These are phyloP conservation scores for Lates calcarifer DNA, from an alignment of 2,113 vertebrate species.

Conservation along the genomic window DNA sequence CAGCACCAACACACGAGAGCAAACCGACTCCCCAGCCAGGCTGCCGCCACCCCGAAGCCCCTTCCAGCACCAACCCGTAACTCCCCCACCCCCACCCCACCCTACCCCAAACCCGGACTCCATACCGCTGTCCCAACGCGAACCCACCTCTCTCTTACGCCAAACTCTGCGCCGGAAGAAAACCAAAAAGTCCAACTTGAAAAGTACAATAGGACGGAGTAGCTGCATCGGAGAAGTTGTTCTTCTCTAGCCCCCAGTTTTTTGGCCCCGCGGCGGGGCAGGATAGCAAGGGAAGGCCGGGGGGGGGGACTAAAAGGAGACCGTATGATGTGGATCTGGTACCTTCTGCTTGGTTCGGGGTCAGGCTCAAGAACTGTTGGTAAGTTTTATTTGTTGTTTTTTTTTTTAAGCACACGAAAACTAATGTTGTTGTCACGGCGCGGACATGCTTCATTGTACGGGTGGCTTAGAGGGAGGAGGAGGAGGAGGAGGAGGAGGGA, in stretches of 20 bases:
- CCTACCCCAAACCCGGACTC: slow-evolving; percentile 52
- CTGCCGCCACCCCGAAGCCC: slow-evolving; percentile 67
- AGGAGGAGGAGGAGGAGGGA: background rate
- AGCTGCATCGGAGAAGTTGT: slow-evolving; percentile 65
- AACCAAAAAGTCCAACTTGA: background rate
- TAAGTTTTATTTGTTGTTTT: slow-evolving; percentile 76
- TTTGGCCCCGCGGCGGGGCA: slow-evolving; percentile 76
- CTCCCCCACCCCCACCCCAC: slow-evolving; percentile 36
- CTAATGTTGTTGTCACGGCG: slow-evolving; percentile 46
- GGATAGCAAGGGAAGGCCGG: slow-evolving; percentile 64
- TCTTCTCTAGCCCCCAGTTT: slow-evolving; percentile 54
- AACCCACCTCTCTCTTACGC: slow-evolving; percentile 24
- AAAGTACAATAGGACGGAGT: slow-evolving; percentile 1
- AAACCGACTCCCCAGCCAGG: slow-evolving; percentile 57
- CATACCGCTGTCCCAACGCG: slow-evolving; percentile 47
- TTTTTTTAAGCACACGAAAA: slow-evolving; percentile 28
- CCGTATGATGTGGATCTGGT: slow-evolving; percentile 90
- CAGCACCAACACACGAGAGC: slow-evolving; percentile 62
- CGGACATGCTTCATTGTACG: slow-evolving; percentile 38
- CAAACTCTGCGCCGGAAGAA: slow-evolving; percentile 34
- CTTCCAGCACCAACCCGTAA: slow-evolving; percentile 37
- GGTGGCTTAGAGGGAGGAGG: slow-evolving; percentile 8
- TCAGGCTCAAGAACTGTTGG: slow-evolving; percentile 85
- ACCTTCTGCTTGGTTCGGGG: slow-evolving; percentile 87
- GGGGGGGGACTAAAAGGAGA: slow-evolving; percentile 28